Evolutionary conservation across 2,113 vertebrate genomes (phyloP).

Genomic region (Guaruba guarouba): DNA sequence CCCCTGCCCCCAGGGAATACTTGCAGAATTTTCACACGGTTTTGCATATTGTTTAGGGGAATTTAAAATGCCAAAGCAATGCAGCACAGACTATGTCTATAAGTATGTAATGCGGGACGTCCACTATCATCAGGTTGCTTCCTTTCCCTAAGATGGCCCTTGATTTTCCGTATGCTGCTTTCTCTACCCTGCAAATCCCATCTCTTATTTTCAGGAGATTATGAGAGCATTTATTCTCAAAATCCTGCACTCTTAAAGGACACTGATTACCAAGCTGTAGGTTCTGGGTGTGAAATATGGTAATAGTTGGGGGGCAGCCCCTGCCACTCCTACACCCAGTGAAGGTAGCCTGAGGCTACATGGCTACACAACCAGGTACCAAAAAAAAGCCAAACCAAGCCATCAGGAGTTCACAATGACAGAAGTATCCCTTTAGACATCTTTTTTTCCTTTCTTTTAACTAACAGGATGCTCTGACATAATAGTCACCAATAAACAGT

Average conservation of each 20-base stretch:
- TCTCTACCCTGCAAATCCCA: not conserved
- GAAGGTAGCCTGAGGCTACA: not conserved
- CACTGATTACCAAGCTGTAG: not conserved
- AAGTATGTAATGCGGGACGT: accelerated
- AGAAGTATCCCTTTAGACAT: not conserved
- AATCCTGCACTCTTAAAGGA: not conserved
- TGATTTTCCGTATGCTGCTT: not conserved
- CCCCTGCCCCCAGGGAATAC: too few species aligned
- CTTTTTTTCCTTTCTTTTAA: not conserved
- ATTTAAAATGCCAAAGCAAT: not conserved
- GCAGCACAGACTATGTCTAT: not conserved
- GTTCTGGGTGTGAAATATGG: not conserved
- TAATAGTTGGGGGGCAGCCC: not conserved
- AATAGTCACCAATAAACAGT: not conserved
- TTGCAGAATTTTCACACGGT: not conserved
- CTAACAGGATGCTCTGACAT: not conserved
- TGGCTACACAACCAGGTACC: not conserved
- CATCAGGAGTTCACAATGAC: not conserved
- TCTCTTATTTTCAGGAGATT: not conserved
- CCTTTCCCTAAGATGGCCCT: not conserved
- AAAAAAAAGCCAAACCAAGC: not conserved
- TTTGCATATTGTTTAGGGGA: not conserved
- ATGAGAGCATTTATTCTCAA: not conserved
- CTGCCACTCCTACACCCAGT: too few species aligned
- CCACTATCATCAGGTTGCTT: not conserved